Base-by-base conservation (phyloP, 2,797 vertebrate species). In the Ceyx erithaca region DNA sequence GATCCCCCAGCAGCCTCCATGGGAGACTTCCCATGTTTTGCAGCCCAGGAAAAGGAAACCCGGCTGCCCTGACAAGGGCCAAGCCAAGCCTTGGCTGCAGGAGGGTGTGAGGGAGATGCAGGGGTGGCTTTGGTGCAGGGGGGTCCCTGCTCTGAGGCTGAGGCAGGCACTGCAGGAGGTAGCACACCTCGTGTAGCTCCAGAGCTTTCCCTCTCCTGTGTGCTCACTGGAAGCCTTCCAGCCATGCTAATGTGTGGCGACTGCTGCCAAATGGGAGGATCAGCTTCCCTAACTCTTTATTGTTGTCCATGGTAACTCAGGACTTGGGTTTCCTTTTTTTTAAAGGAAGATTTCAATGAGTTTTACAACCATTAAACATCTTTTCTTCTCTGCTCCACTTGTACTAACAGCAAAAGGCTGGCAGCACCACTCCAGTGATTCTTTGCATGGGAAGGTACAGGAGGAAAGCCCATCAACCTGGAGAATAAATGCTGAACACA, bases 1-100 rank as follows among this genome's bases (percentile, higher is more conserved):
- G 96, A 87, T 96, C 94, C 80, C 94, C 85, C 90, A 94, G 92
- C 92, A 95, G n/a, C 95, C 81, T 94, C 85, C 85, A 91, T 26
- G 92, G 88, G 86, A 94, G 89, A 92, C 82, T 95, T 92, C 85
- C 90, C 94, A 92, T 94, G 78, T 96, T 83, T 54, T 83, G 85
- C 87, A 61, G 70, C 1, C 35, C 12, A 81, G 70, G 59, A 90
- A 85, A 93, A 55, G 79, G 37, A 40, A 92, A 94, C 87, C 28
- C 49, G 5, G 3, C 66, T 49, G 72, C 31, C 7, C n/a, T 80
- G 62, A 93, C 52, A 64, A 87, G 76, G 31, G 63, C 40, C 3
- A 7, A 43, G 78, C 49, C 87, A 90, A 92, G 86, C 51, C 55
- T 55, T 58, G 52, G 26, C 79, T 92, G 85, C 78, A 70, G 62